Evolutionary conservation across 2,797 vertebrate species (phyloP), one percentile per base, ranked within the genome.

Genomic region (Notolabrus celidotus): DNA sequence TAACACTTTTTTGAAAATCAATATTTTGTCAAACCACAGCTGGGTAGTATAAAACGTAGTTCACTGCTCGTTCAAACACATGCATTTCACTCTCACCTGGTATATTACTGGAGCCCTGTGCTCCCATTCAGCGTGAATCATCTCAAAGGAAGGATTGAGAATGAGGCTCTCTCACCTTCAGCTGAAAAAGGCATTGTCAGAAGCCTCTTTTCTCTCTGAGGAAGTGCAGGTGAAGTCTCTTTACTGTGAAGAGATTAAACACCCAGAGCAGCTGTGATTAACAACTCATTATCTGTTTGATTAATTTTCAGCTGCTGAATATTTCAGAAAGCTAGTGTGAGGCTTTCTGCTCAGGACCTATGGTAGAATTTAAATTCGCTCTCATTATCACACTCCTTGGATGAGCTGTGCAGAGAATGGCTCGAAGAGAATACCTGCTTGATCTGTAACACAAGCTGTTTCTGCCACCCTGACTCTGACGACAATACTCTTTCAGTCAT

Each of bases 281-380:
- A 85, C 61, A 77, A 65, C 47, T 80, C 69, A 73, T 80, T 80
- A 77, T 80, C 76, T 61, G 34, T 79, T 47, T 57, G 45, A 87
- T 84, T 78, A 58, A 84, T 65, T 75, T 75, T 64, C 60, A 31
- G 51, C 68, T 49, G 23, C 22, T 69, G 54, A 74, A 85, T 76
- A 83, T 82, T 55, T 85, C 33, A 83, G 63, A 60, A 60, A 45
- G 53, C 50, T 17, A 20, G 36, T 19, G 52, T 7, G 39, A 61
- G n/a, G 29, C 39, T 67, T 25, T 68, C 22, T 73, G 65, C 29
- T 64, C 42, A 25, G 47, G 46, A 56, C 16, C 43, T 41, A 49
- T 38, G 23, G 19, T 22, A 17, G 57, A 67, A 69, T 71, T 57
- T 59, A 77, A 77, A 81, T 67, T 23, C 34, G 38, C 56, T 36